Evolutionary conservation across 1,140 invertebrate species (phyloP), one percentile per base, ranked within the genome.

Genomic region (Centruroides vittatus): DNA sequence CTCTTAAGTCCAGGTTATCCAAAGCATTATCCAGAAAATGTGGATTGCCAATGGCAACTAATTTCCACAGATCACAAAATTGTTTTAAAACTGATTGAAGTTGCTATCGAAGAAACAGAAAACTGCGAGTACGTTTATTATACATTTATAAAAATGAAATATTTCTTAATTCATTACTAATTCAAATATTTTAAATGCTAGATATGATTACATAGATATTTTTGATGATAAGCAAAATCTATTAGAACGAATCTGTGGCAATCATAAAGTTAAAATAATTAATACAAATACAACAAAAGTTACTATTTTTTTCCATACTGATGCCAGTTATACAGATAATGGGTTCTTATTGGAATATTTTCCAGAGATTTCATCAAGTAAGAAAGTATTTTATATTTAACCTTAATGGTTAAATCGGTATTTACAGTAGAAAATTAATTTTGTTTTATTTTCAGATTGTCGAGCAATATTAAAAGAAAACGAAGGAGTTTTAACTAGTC

Each of bases 1-100:
- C 72, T 86, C 3, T 79, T 80, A 3, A 84, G 82, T 71, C 85
- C 85, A 2, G 79, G 78, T 35, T 86, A 84, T 71, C 85, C 85
- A 1, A 47, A 59, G 10, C 64, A 65, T 47, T 67, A 68, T 55
- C 65, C 67, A 12, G 55, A 60, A 11, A 68, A 65, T 46, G 10
- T 54, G 6, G 62, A 68, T 35, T 68, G 67, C 49, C 47, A 57
- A n/a, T 68, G 66, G 65, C 41, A 62, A 23, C 60, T 68, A 5
- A 59, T 23, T 5, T 52, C 60, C 3, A 59, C 57, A 4, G 61
- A 62, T 10, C 35, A 23, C n/a, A 61, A 36, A 3, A 51, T 68
- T 8, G 41, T 55, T 34, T 50, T 68, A 13, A 54, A 58, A 34
- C 63, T 68, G 4, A 55, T 63, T 13, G 54, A 57, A 5, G 23